Conservation (phyloP, 35 echinoderm and acorn worm species). For the Anneissia japonica region DNA sequence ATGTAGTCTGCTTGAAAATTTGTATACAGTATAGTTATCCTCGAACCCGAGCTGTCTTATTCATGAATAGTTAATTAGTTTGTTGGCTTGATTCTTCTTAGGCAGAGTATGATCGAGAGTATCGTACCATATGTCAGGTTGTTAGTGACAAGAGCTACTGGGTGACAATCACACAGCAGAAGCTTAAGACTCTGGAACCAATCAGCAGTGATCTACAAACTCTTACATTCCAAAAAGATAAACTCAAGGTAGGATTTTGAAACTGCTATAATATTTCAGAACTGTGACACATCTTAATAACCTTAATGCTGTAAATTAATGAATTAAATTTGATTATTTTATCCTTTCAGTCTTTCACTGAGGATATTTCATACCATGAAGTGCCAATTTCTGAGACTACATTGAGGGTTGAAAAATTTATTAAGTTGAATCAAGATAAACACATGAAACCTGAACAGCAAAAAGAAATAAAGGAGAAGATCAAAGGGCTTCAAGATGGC, state of each 20-base stretch:
- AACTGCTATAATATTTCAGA: no score
- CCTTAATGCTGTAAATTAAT: neutral
- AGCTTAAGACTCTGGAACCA: constrained; percentile 72
- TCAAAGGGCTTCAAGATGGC: constrained; percentile 34
- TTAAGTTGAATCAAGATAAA: constrained; percentile 82
- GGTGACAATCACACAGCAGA: constrained; percentile 69
- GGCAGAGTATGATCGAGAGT: constrained; percentile 89
- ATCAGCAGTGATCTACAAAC: constrained; percentile 92
- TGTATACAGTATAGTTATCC: no score
- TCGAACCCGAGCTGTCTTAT: no score
- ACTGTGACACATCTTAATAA: no score
- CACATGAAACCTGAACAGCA: constrained; percentile 81
- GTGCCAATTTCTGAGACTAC: constrained; percentile 71
- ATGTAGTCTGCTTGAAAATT: no score
- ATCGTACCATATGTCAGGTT: constrained; percentile 70
- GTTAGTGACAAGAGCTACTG: constrained; percentile 92
- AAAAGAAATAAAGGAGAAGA: constrained; percentile 60
- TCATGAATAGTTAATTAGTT: no score
- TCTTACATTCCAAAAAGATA: constrained; percentile 80
- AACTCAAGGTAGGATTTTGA: constrained; percentile 62
- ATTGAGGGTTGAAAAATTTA: constrained; percentile 70
- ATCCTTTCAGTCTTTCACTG: constrained; percentile 56
- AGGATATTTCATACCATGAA: constrained; percentile 85
- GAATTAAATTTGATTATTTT: neutral
- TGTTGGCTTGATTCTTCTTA: neutral